These are phyloP conservation scores for Emydura subglobosa DNA, from an alignment of 2,113 vertebrate species.

Conservation along the genomic window DNA sequence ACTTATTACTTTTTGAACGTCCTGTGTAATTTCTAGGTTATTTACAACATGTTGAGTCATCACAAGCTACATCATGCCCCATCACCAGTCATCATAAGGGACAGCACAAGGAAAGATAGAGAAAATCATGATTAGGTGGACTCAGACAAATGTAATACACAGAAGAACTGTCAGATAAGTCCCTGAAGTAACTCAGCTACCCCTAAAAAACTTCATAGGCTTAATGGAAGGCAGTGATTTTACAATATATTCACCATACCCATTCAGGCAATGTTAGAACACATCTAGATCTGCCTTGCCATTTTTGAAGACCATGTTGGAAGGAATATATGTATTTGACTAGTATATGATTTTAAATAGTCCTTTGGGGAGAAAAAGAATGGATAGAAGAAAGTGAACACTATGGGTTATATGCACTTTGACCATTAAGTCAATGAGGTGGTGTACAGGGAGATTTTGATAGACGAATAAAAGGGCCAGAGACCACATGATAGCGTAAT, in stretches of 20 bases:
- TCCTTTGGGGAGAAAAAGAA: neutral
- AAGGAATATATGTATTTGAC: neutral
- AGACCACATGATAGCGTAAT: no score
- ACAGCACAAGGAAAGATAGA: neutral
- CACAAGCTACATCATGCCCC: conserved; percentile 53
- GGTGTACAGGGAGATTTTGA: no score
- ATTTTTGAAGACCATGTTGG: neutral
- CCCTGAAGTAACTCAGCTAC: neutral
- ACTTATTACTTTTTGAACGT: conserved; percentile 28
- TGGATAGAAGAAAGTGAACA: neutral
- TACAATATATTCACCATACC: neutral
- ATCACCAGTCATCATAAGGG: conserved; percentile 5
- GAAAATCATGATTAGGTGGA: neutral
- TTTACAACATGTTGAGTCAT: conserved; percentile 10
- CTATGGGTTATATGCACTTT: neutral
- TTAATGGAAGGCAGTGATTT: neutral
- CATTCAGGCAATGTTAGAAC: neutral
- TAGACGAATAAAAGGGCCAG: no score
- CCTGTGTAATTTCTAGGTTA: conserved; percentile 37
- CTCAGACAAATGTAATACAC: neutral
- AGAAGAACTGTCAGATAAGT: neutral
- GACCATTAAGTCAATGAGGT: neutral
- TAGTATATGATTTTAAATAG: neutral
- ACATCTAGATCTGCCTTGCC: neutral
- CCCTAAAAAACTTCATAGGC: accelerated